phyloP scores from a whole-genome alignment of 2,888 invertebrate species.

The Malachius bipustulatus region DNA sequence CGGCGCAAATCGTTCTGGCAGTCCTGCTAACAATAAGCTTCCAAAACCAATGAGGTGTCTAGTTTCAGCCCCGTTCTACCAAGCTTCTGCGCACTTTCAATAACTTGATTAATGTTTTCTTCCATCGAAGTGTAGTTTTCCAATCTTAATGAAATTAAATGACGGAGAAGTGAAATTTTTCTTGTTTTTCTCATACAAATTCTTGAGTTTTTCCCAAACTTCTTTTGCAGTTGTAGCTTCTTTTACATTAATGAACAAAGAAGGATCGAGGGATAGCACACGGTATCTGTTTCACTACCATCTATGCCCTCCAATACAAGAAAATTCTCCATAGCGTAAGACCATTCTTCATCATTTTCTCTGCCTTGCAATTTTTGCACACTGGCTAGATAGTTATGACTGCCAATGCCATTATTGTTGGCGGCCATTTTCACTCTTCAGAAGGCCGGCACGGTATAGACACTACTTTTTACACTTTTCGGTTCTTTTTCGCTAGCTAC shows the following conservation, averaged over 20 bases:
- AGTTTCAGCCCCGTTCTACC: constrained; percentile 8
- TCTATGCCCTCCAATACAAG: constrained; percentile 1
- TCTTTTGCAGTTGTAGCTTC: background rate
- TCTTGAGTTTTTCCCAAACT: background rate
- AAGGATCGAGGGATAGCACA: constrained; percentile 3
- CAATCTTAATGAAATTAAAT: constrained; percentile 8
- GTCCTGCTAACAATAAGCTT: constrained; percentile 20
- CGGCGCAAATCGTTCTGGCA: constrained; percentile 18
- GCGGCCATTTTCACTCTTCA: too few species aligned
- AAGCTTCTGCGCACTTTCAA: constrained; percentile 8
- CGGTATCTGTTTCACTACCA: background rate
- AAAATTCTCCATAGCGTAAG: constrained; percentile 3
- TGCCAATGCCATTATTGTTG: too few species aligned
- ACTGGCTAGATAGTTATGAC: constrained; percentile 5
- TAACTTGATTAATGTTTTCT: constrained; percentile 10
- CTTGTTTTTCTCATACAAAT: constrained; percentile 3
- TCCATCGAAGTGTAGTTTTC: constrained; percentile 11
- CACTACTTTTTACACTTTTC: too few species aligned
- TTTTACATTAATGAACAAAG: background rate
- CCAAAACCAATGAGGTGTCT: constrained; percentile 4
- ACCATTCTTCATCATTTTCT: constrained; percentile 3
- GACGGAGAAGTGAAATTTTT: constrained; percentile 10
- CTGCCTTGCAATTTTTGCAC: constrained; percentile 5
- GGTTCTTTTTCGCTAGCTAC: too few species aligned
- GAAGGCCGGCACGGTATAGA: too few species aligned